Evolutionary conservation across 2,797 vertebrate genomes (phyloP), one percentile per base, ranked within the genome.

Genomic region (Pagetopsis macropterus): DNA sequence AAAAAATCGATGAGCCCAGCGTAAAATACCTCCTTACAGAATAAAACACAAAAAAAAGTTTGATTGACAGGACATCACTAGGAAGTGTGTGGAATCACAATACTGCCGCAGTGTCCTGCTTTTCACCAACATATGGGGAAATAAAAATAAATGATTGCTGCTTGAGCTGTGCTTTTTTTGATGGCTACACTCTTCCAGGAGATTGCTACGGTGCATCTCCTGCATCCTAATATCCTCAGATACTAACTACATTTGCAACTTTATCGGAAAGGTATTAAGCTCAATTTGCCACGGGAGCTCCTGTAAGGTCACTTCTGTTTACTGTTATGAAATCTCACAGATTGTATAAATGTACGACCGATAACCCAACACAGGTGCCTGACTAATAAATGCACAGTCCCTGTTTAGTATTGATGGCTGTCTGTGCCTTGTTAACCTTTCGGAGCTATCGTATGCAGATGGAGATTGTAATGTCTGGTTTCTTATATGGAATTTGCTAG

Each of bases 401-500:
- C 33, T 46, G 49, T 66, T 48, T 8, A 13, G 54, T 56, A 51
- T 48, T 41, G 56, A 45, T 54, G 45, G 23, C 56, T 55, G 71
- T 60, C 68, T 62, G 52, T 81, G 51, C 55, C 70, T 74, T 57
- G 79, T 88, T 86, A 86, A 87, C 83, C 77, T 83, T 84, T 75
- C 33, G 5, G 19, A 68, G 65, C 41, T 16, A 6, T 59, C 67
- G 68, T 72, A 72, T 61, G 57, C 77, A 65, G 56, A 76, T 0
- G 14, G 55, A 65, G 70, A 52, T 64, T 70, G 65, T 55, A 70
- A 80, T 69, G 67, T 59, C 54, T 57, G 46, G 19, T 40, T 65
- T 59, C 79, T 70, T 77, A 68, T 50, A 31, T 71, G 80, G 52
- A 76, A 77, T 86, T 88, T 81, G 64, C 46, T 2, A 72, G 68